phyloP scores from a whole-genome alignment of 2,113 vertebrate species.

The Lethenteron reissneri region DNA sequence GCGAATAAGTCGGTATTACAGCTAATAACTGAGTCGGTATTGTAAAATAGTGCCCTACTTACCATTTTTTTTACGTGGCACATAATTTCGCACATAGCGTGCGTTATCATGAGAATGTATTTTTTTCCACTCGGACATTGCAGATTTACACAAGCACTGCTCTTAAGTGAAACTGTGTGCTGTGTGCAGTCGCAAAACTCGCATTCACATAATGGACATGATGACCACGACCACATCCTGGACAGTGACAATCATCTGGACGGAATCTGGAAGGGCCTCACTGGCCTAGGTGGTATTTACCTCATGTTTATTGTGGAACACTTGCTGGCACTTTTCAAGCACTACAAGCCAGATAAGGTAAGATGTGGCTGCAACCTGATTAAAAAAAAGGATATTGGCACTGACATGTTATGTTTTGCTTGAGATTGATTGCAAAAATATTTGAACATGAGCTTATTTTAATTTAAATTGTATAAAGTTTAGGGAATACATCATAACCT shows the following conservation, averaged over 20 bases:
- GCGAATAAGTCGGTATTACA: too few species aligned
- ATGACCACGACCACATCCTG: slow-evolving; percentile 19
- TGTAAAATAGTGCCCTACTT: not conserved
- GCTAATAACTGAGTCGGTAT: not conserved
- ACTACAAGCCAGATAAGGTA: slow-evolving; percentile 62
- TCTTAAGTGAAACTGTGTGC: slow-evolving; percentile 7
- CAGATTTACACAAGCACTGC: too few species aligned
- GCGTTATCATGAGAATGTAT: not conserved
- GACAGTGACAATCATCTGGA: slow-evolving; percentile 37
- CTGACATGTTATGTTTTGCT: too few species aligned
- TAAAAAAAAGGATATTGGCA: too few species aligned
- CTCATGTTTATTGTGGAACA: slow-evolving; percentile 91
- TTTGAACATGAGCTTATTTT: too few species aligned
- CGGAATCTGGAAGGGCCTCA: slow-evolving; percentile 73
- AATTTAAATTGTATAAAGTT: too few species aligned
- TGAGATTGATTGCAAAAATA: too few species aligned
- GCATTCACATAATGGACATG: slow-evolving; percentile 40
- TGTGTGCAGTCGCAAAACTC: slow-evolving; percentile 41
- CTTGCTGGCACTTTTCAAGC: slow-evolving; percentile 79
- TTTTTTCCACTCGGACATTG: not conserved
- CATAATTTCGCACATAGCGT: not conserved
- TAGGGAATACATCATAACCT: too few species aligned
- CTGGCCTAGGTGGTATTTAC: slow-evolving; percentile 75
- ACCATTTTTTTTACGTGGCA: not conserved
- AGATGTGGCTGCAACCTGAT: not conserved